Evolutionary conservation across 2,888 invertebrate genomes (phyloP), one percentile per base, ranked within the genome.

Genomic region (Gerosis bhagava): DNA sequence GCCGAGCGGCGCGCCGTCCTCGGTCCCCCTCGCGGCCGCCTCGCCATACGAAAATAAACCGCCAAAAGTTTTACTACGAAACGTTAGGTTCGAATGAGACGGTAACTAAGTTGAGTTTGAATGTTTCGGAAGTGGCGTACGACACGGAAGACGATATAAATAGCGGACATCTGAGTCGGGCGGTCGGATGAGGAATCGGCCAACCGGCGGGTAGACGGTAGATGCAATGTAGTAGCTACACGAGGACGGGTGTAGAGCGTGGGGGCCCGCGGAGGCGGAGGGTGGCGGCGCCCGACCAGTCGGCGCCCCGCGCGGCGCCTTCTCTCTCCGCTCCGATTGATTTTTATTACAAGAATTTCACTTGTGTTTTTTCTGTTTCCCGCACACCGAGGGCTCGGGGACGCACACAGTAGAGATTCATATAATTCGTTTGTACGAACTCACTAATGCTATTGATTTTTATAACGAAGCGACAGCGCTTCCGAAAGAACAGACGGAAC

Each of bases 331-430:
- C 87, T 83, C 82, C 90, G 88, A 89, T 89, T 89, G 88, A 89
- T 88, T 89, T 89, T 89, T 88, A 89, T 89, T 89, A 88, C 87
- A 87, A 87, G 88, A 86, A 88, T 87, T 86, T 84, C 74, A 79
- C 78, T 83, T 77, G 78, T 74, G 81, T 79, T 77, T 83, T 84
- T 44, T 87, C 83, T 82, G 78, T 82, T 84, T 78, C 73, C 69
- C 82, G 77, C 83, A 81, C 83, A 81, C 78, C 57, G 67, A 75
- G 65, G 71, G 73, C 70, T 70, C 62, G 63, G 57, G 62, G 65
- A 81, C 86, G 78, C 84, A 87, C 86, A 86, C 84, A 80, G 49
- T 70, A 72, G 73, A 67, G 70, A 83, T 57, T 81, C 78, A 81
- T 81, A 87, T 87, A 87, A 87, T 87, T 87, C 84, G 81, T 87